phyloP scores from a whole-genome alignment of 2,888 invertebrate species.

The Yponomeuta malinellus region DNA sequence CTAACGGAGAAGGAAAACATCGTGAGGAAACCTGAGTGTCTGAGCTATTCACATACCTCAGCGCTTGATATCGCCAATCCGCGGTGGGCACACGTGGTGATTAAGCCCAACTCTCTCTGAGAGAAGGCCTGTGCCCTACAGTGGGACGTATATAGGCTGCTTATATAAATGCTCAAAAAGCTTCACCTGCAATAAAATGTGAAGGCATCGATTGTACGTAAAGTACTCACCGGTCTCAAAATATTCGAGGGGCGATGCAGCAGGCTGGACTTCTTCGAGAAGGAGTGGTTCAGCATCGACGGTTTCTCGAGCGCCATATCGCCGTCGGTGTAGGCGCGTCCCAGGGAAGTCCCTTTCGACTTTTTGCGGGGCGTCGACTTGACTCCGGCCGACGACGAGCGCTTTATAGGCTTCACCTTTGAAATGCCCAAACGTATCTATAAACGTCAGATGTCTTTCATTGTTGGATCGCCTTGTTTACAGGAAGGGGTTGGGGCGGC shows the following conservation, averaged over 20 bases:
- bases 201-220: background rate
- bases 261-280: slow-evolving; percentile 73
- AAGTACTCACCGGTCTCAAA: slow-evolving; percentile 79
- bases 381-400: slow-evolving; percentile 54
- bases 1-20: too few species aligned
- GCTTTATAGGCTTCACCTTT: slow-evolving; percentile 67
- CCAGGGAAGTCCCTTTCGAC: slow-evolving; percentile 51
- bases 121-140: too few species aligned
- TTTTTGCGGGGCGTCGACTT: slow-evolving; percentile 64
- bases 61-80: too few species aligned
- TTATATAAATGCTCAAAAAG: too few species aligned
- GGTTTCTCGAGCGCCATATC: slow-evolving; percentile 70
- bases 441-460: slow-evolving; percentile 34
- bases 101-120: too few species aligned
- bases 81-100: too few species aligned
- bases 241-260: slow-evolving; percentile 82
- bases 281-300: slow-evolving; percentile 74
- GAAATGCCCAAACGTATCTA: slow-evolving; percentile 70
- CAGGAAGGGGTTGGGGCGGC: background rate
- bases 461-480: background rate
- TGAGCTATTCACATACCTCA: too few species aligned
- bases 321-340: slow-evolving; percentile 58
- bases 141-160: too few species aligned
- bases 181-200: too few species aligned
- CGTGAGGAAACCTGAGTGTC: too few species aligned